A percentile compares a stretch with the other conserved stretches of the same genome.
Evolutionary conservation across 1,140 invertebrate genomes (phyloP).

Genomic region (Eciton burchellii): DNA sequence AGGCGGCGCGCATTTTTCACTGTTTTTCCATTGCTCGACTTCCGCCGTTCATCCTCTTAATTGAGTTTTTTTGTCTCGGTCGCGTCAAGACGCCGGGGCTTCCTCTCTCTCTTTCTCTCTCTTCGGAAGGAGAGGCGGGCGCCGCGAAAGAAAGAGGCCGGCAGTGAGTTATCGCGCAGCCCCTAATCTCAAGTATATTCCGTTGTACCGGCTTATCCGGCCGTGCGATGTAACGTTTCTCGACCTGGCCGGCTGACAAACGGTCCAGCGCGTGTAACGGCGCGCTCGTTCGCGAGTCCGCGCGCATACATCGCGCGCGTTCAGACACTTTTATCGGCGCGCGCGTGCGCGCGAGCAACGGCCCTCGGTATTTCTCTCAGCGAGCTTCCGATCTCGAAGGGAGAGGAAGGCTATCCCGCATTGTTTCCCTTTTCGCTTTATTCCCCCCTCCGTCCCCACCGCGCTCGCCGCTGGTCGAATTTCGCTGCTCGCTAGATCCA

Average conservation of each 20-base stretch:
- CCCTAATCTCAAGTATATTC: constrained; percentile 71
- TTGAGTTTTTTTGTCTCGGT: constrained; percentile 68
- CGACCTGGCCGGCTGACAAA: constrained; percentile 47
- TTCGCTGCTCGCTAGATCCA: constrained; percentile 26
- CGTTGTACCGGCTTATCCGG: constrained; percentile 51
- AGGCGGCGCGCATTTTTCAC: constrained; percentile 62
- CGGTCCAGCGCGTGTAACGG: constrained; percentile 9
- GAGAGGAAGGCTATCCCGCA: constrained; percentile 3
- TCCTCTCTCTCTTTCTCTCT: too few species aligned
- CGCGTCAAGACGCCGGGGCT: constrained; percentile 52
- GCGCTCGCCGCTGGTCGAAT: constrained; percentile 15
- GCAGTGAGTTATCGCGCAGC: constrained; percentile 66
- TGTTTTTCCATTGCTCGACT: constrained; percentile 52
- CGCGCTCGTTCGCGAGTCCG: background rate
- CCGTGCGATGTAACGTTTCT: constrained; percentile 55
- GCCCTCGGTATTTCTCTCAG: constrained; percentile 40
- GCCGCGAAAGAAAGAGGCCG: constrained; percentile 56
- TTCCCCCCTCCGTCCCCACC: background rate
- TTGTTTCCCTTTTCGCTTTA: constrained; percentile 36
- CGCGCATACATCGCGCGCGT: constrained; percentile 10
- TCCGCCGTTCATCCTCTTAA: constrained; percentile 72
- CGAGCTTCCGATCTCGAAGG: constrained; percentile 45
- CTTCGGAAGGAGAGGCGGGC: constrained; percentile 41
- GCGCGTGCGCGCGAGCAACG: constrained; percentile 3
- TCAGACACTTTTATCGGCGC: constrained; percentile 51